These are phyloP conservation scores for Ibidorhyncha struthersii DNA, from an alignment of 2,113 vertebrate species.

Conservation along the genomic window DNA sequence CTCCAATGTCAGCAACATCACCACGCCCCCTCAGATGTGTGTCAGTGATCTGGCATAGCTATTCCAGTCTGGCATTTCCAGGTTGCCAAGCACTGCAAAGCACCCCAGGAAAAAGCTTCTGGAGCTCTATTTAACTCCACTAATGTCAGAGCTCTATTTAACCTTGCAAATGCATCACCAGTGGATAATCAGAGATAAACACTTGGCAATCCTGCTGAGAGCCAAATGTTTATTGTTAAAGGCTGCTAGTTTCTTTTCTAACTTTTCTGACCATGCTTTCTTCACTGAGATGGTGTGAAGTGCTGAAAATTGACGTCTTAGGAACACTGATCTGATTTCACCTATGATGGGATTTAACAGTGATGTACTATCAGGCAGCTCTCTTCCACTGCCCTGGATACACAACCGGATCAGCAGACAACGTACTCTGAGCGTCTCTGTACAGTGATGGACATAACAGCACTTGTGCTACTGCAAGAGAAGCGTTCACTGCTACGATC, in stretches of 20 bases:
- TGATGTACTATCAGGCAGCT: background rate
- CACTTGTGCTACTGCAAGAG: background rate
- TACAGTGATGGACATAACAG: accelerated
- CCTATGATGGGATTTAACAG: background rate
- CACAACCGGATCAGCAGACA: background rate
- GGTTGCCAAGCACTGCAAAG: background rate
- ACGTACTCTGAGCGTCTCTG: background rate
- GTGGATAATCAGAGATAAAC: conserved; percentile 22
- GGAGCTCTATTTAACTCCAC: background rate
- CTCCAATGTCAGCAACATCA: accelerated
- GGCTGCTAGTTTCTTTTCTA: background rate
- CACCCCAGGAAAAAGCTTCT: background rate
- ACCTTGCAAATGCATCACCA: background rate
- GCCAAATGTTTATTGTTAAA: background rate
- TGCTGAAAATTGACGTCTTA: background rate
- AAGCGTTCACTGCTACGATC: background rate
- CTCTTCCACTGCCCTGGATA: background rate
- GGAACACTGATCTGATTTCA: background rate
- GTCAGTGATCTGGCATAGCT: background rate
- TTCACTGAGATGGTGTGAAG: background rate
- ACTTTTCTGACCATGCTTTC: background rate
- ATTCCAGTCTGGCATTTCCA: background rate
- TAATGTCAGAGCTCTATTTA: background rate
- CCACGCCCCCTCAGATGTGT: background rate
- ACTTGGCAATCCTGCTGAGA: background rate